Base-by-base conservation (phyloP, 2,797 vertebrate species). In the Notamacropus eugenii region DNA sequence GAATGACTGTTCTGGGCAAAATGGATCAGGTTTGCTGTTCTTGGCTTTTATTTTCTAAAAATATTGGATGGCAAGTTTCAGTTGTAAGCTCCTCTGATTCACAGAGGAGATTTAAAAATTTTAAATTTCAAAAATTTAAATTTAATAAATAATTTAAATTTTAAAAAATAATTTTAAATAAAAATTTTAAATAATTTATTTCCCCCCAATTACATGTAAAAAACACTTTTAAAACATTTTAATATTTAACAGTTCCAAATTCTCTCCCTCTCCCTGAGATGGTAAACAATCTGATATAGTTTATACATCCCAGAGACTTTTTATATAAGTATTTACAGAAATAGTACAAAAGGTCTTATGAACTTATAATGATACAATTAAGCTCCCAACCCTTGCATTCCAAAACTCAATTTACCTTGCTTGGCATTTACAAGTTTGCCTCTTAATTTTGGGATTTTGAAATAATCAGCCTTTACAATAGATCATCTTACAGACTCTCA, bases 291-390 rank as follows among this genome's bases (percentile, higher is more conserved):
- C 59, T 62, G 13, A 34, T 62, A 14, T 1, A 58, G 27, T 4
- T 62, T 62, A 62, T 34, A 62, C 59, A 34, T 34, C 59, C 3
- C 62, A 67, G 12, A n/a, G 62, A n/a, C 52, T 67, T n/a, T 58
- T 58, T 55, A 28, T 28, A 1, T 5, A 24, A 97, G 94, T 98
- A 99, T 98, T 98, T 98, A 98, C 98, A 98, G 97, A 97, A 96
- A 96, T 93, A 97, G 97, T 28, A 58, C 27, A 98, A 98, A 97
- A 98, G 95, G 74, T 91, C 96, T 97, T 97, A 94, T 97, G 95
- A 98, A 98, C 98, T 97, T 94, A 97, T 13, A 34, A 62, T 34
- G 31, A 90, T 90, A 74, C 95, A 97, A 97, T 96, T 96, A 96
- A 97, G 96, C 97, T 92, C 98, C 96, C 96, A 97, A 95, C 97